phyloP scores from a whole-genome alignment of 2,113 vertebrate species.

The Tringa solitaria region DNA sequence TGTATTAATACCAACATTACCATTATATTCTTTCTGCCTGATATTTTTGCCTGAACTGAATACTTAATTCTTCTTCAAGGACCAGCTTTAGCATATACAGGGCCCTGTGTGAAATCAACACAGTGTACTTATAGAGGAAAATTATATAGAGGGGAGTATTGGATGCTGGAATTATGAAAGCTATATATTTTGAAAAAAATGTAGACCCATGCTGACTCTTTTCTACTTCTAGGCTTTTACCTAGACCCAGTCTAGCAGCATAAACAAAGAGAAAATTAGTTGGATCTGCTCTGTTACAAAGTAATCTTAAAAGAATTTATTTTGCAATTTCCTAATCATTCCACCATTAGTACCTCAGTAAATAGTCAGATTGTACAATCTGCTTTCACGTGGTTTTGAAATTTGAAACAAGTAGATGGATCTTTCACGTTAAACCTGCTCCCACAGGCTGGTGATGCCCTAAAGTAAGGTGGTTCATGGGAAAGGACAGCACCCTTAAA shows the following conservation, averaged over 20 bases:
- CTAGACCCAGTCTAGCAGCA: neutral
- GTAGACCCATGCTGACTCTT: neutral
- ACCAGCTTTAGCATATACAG: neutral
- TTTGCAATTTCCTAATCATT: neutral
- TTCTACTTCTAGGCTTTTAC: neutral
- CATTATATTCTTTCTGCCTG: neutral
- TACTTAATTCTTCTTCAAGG: constrained; percentile 50
- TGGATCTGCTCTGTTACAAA: neutral
- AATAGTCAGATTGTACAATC: neutral
- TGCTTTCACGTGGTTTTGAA: neutral
- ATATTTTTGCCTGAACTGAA: constrained; percentile 15
- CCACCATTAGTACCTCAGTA: neutral
- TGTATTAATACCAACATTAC: neutral
- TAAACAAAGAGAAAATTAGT: neutral
- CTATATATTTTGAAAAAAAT: neutral
- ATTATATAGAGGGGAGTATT: neutral
- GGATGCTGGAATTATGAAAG: constrained; percentile 37
- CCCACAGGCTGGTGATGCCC: neutral
- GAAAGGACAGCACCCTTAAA: neutral
- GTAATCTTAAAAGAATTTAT: neutral
- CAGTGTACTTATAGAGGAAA: neutral
- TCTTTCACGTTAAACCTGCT: neutral
- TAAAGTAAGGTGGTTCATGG: neutral
- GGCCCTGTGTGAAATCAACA: constrained; percentile 47
- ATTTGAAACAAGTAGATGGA: neutral